Evolutionary conservation across 2,797 vertebrate species (phyloP).

Genomic region (Tarsius wallacei): DNA sequence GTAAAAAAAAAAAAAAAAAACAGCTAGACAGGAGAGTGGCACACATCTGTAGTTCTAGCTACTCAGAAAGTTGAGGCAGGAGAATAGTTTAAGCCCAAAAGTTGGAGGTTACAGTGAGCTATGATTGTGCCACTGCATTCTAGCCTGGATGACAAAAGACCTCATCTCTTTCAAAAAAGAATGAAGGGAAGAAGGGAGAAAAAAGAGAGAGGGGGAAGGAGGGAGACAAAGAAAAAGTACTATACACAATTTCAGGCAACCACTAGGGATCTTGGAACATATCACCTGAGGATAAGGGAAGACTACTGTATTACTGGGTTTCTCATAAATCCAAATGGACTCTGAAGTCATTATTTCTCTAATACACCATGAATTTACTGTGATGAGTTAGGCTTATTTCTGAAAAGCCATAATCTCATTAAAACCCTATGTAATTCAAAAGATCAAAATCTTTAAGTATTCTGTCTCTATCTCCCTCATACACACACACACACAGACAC

Average conservation of each 20-base stretch:
- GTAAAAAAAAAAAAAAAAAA: too few relatives aligned
- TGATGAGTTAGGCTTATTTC: not conserved
- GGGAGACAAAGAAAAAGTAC: not conserved
- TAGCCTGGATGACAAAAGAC: too few relatives aligned
- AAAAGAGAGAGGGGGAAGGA: too few relatives aligned
- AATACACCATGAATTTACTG: not conserved
- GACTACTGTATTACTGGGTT: not conserved
- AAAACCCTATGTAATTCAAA: not conserved
- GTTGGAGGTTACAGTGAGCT: too few relatives aligned
- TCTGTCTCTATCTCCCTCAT: not conserved
- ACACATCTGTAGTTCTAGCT: too few relatives aligned
- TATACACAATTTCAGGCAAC: not conserved
- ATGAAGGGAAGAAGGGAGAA: too few relatives aligned
- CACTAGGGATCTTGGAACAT: not conserved
- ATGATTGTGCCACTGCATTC: too few relatives aligned
- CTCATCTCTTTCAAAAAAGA: too few relatives aligned
- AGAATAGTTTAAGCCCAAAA: too few relatives aligned
- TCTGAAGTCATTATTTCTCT: not conserved
- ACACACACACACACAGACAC: not conserved
- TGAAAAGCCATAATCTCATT: not conserved
- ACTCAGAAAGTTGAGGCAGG: too few relatives aligned
- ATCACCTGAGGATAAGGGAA: not conserved
- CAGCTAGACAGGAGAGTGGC: too few relatives aligned
- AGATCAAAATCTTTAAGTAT: not conserved
- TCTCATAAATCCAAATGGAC: constrained; percentile 1